Conservation (phyloP, 2,113 vertebrate genomes). For the Engraulis encrasicolus region DNA sequence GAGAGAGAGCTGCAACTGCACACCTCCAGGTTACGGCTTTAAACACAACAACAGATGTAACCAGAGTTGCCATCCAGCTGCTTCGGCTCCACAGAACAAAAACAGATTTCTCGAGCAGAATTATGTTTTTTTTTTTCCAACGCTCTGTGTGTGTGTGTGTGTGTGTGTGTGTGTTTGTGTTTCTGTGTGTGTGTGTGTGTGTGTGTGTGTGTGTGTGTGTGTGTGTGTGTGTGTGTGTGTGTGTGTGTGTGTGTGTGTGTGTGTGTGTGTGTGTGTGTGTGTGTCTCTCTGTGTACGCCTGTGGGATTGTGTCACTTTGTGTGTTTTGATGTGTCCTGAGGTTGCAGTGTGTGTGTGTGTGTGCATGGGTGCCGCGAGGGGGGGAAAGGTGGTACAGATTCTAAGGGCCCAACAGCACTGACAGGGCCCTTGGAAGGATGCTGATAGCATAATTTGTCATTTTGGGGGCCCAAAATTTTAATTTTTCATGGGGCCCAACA, state of each 20-base stretch:
- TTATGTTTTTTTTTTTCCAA: neutral
- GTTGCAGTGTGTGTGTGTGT: too few relatives aligned
- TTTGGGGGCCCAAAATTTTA: too few relatives aligned
- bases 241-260: neutral
- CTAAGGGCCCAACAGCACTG: too few relatives aligned
- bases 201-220: neutral
- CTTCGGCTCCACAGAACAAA: neutral
- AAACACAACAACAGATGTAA: conserved; percentile 18
- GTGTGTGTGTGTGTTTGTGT: neutral
- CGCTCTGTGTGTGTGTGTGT: neutral
- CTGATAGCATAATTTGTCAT: too few relatives aligned
- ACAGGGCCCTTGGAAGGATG: too few relatives aligned
- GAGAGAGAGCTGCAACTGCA: neutral
- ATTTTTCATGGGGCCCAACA: too few relatives aligned
- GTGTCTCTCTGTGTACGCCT: too few relatives aligned
- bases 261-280: too few relatives aligned
- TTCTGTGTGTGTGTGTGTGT: neutral
- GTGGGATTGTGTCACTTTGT: too few relatives aligned
- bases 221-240: neutral
- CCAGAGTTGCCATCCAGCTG: conserved; percentile 24
- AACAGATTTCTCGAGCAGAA: neutral
- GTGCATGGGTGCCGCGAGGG: too few relatives aligned
- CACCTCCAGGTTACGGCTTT: neutral
- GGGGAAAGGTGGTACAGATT: too few relatives aligned
- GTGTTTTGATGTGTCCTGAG: too few relatives aligned